These are phyloP conservation scores for Dissostichus mawsoni DNA, from an alignment of 2,113 vertebrate genomes.

Conservation along the genomic window DNA sequence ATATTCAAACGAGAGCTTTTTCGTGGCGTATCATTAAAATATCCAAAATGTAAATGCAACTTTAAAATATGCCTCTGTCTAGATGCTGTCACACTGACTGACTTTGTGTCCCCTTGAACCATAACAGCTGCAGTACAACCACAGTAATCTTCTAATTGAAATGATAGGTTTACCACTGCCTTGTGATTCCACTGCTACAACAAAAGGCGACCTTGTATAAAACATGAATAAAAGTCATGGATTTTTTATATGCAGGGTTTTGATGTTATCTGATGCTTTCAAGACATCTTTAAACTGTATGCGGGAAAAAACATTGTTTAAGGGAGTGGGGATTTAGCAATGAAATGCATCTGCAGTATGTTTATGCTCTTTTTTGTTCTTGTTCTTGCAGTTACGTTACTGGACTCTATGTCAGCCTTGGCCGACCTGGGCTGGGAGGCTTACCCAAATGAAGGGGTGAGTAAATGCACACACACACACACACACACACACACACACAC, in stretches of 20 bases:
- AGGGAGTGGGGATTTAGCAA: constrained; percentile 2
- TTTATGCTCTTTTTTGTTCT: constrained; percentile 41
- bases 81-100: constrained; percentile 20
- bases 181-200: constrained; percentile 49
- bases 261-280: constrained; percentile 2
- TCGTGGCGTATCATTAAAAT: constrained; percentile 3
- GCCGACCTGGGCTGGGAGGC: constrained; percentile 89
- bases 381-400: constrained; percentile 84
- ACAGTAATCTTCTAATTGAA: constrained; percentile 38
- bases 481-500: not conserved
- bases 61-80: constrained; percentile 21
- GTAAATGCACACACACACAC: constrained; percentile 58
- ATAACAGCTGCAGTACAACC: constrained; percentile 43
- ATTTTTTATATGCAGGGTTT: constrained; percentile 28
- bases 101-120: constrained; percentile 49
- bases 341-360: not conserved
- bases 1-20: not conserved
- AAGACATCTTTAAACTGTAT: not conserved
- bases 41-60: constrained; percentile 23
- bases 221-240: constrained; percentile 5
- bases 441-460: constrained; percentile 87
- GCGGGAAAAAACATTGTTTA: not conserved
- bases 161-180: constrained; percentile 46
- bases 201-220: constrained; percentile 42
- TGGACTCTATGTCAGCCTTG: constrained; percentile 89